These are phyloP conservation scores for Dasypus novemcinctus DNA, from an alignment of 2,113 vertebrate species.

Conservation along the genomic window DNA sequence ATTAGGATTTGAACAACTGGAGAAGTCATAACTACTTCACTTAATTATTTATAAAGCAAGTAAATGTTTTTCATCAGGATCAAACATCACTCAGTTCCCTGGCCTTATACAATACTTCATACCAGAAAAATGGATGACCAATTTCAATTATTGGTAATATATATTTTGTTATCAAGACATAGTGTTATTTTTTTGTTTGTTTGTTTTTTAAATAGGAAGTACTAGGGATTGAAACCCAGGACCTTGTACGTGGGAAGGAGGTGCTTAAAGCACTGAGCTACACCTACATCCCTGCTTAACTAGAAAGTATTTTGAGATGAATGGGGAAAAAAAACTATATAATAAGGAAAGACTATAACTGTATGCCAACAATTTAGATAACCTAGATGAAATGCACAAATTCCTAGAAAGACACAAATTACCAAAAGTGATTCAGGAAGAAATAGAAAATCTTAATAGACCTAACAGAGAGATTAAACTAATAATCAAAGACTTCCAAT, in stretches of 20 bases:
- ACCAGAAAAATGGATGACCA: background rate
- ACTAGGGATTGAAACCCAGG: too few species aligned
- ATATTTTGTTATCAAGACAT: background rate
- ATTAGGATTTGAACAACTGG: background rate
- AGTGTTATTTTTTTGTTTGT: background rate
- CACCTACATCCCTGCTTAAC: too few species aligned
- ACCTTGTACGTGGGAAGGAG: too few species aligned
- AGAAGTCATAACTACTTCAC: background rate
- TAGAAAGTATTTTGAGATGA: too few species aligned
- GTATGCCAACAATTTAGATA: background rate
- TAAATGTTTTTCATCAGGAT: background rate
- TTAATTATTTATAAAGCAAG: background rate
- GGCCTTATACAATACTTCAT: slow-evolving; percentile 1
- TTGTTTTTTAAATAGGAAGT: background rate
- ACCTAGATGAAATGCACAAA: background rate
- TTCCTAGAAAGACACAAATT: background rate
- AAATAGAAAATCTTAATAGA: background rate
- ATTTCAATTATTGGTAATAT: background rate
- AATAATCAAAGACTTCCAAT: too few species aligned
- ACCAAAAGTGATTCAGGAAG: background rate
- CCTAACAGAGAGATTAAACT: too few species aligned
- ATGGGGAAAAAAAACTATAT: too few species aligned
- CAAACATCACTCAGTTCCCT: background rate
- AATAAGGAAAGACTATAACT: background rate
- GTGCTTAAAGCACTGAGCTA: too few species aligned